phyloP scores from a whole-genome alignment of 1,140 invertebrate species.

The Trichonephila clavata region DNA sequence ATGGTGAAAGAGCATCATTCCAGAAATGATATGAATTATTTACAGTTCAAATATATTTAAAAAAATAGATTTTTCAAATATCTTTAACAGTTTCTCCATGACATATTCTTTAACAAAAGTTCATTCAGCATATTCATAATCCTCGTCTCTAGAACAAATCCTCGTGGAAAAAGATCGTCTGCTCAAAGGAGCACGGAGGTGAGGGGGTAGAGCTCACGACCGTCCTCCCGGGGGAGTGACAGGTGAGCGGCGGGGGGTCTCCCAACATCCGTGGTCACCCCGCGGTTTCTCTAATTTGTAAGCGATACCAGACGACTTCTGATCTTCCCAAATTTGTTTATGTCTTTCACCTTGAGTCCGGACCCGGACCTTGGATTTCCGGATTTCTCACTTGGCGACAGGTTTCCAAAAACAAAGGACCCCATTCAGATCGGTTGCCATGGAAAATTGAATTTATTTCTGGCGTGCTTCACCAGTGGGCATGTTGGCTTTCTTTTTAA shows the following conservation, averaged over 20 bases:
- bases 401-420: background rate
- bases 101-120: no score
- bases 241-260: background rate
- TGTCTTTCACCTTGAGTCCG: conserved; percentile 33
- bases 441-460: no score
- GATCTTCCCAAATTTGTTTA: conserved; percentile 50
- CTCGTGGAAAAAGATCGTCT: background rate
- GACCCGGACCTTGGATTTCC: conserved; percentile 44
- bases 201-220: background rate
- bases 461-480: no score
- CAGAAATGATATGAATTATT: no score
- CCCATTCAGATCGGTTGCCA: background rate
- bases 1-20: no score
- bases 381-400: conserved; percentile 15
- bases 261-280: conserved; percentile 54
- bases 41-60: no score
- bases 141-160: background rate
- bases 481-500: no score
- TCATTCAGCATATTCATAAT: no score
- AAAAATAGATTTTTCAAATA: no score
- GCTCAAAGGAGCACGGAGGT: background rate
- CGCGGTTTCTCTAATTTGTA: conserved; percentile 61
- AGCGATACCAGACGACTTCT: conserved; percentile 54
- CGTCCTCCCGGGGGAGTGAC: conserved; percentile 10
- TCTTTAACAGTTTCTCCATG: no score